Evolutionary conservation across 2,797 vertebrate genomes (phyloP).

Genomic region (Borostomias antarcticus): DNA sequence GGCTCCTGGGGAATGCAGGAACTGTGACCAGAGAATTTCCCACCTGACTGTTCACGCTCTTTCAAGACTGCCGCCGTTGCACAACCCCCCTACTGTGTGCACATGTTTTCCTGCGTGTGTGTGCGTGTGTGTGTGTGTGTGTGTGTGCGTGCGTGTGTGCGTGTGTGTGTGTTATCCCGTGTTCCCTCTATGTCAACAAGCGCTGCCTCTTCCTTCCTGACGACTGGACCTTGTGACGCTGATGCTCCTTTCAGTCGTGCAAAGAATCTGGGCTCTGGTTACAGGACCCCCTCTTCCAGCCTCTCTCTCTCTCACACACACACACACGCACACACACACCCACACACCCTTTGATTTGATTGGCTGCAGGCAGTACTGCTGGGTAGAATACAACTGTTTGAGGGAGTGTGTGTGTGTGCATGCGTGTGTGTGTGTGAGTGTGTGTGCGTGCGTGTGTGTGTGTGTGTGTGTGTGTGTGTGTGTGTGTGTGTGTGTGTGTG

Average conservation of each 20-base stretch:
- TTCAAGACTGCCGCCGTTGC: slow-evolving; percentile 45
- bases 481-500: background rate
- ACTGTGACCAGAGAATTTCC: slow-evolving; percentile 58
- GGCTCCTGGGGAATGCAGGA: slow-evolving; percentile 49
- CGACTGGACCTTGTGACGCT: slow-evolving; percentile 48
- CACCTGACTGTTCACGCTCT: slow-evolving; percentile 62
- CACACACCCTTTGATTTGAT: background rate
- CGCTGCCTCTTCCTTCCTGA: slow-evolving; percentile 58
- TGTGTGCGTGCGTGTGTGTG: background rate
- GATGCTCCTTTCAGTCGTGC: slow-evolving; percentile 27
- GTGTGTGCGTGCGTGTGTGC: slow-evolving; percentile 17
- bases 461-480: background rate
- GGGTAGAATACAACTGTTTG: background rate
- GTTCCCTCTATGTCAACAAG: slow-evolving; percentile 52
- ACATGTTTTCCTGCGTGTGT: slow-evolving; percentile 19
- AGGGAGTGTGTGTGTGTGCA: background rate
- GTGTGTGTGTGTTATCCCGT: slow-evolving; percentile 22
- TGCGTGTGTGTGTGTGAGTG: background rate
- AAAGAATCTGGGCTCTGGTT: slow-evolving; percentile 49
- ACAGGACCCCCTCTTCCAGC: slow-evolving; percentile 23
- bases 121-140: slow-evolving; percentile 25
- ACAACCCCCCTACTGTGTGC: too few relatives aligned
- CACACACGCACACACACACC: slow-evolving; percentile 14
- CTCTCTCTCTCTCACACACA: slow-evolving; percentile 18
- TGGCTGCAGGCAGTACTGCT: background rate